Percentiles rank a stretch among this genome's conserved stretches.
Evolutionary conservation across 1,140 invertebrate genomes (phyloP).

Genomic region (Campodea augens): DNA sequence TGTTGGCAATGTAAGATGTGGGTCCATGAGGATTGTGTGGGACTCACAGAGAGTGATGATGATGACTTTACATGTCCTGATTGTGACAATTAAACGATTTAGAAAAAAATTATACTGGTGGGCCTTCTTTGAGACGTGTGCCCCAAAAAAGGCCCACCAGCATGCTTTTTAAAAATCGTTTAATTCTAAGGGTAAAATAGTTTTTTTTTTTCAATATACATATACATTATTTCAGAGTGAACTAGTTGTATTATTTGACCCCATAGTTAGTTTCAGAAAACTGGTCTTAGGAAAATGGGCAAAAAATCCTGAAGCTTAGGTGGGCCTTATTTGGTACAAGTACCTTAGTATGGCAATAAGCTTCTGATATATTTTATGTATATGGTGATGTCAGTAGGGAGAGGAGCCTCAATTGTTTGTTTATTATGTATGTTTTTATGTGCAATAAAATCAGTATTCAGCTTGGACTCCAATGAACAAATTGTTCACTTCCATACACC

Average conservation of each 20-base stretch:
- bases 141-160: not conserved
- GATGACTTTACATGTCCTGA: conserved; percentile 7
- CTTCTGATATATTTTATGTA: no score
- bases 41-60: conserved; percentile 5
- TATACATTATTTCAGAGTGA: not conserved
- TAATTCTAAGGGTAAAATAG: not conserved
- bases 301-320: not conserved
- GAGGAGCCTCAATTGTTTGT: no score
- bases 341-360: not conserved
- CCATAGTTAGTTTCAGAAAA: not conserved
- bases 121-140: not conserved
- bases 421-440: no score
- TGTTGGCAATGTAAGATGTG: conserved; percentile 1
- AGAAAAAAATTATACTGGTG: not conserved
- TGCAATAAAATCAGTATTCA: no score
- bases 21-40: conserved; percentile 9
- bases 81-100: not conserved
- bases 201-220: not conserved
- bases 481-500: no score
- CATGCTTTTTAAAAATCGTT: not conserved
- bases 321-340: not conserved
- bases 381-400: no score
- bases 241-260: not conserved
- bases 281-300: not conserved
- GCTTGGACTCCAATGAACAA: no score